phyloP scores from a whole-genome alignment of 2,797 vertebrate species.

The Microcaecilia unicolor region DNA sequence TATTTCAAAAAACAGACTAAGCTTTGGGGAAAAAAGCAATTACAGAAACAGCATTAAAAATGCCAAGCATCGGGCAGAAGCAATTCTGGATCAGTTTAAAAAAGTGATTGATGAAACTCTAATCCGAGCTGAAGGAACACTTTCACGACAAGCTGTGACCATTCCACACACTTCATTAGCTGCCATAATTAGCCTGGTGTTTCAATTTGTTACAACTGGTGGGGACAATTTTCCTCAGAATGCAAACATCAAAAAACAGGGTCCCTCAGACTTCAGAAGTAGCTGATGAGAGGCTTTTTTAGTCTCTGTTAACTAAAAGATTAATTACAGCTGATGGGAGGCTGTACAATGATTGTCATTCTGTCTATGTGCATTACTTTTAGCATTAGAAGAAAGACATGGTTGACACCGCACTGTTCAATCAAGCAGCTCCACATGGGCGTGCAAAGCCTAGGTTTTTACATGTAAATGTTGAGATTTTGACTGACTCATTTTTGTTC shows the following conservation, averaged over 20 bases:
- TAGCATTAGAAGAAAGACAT: slow-evolving; percentile 62
- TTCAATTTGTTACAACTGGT: slow-evolving; percentile 86
- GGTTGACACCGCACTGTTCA: slow-evolving; percentile 48
- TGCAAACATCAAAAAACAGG: slow-evolving; percentile 82
- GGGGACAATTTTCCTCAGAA: slow-evolving; percentile 80
- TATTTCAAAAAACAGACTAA: slow-evolving; percentile 66
- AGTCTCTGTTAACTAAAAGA: slow-evolving; percentile 82
- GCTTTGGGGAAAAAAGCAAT: slow-evolving; percentile 72
- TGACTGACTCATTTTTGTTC: slow-evolving; percentile 33
- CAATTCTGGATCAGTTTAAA: slow-evolving; percentile 79
- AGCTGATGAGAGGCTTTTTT: slow-evolving; percentile 76
- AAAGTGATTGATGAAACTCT: slow-evolving; percentile 89
- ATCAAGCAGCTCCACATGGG: slow-evolving; percentile 45
- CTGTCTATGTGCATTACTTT: slow-evolving; percentile 66
- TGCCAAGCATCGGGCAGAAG: slow-evolving; percentile 62
- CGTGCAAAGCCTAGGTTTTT: slow-evolving; percentile 32
- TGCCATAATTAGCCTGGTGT: slow-evolving; percentile 89
- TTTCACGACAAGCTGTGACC: slow-evolving; percentile 84
- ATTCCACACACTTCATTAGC: slow-evolving; percentile 93
- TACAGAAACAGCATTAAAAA: slow-evolving; percentile 75
- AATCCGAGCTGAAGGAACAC: slow-evolving; percentile 86
- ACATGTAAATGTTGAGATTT: slow-evolving; percentile 27
- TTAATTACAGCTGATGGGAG: slow-evolving; percentile 84
- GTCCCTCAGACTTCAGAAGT: slow-evolving; percentile 78
- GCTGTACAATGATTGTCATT: slow-evolving; percentile 59